A percentile compares a stretch with the other conserved stretches of the same genome.
phyloP scores from a whole-genome alignment of 2,113 vertebrate species.

The Amphiprion ocellaris region DNA sequence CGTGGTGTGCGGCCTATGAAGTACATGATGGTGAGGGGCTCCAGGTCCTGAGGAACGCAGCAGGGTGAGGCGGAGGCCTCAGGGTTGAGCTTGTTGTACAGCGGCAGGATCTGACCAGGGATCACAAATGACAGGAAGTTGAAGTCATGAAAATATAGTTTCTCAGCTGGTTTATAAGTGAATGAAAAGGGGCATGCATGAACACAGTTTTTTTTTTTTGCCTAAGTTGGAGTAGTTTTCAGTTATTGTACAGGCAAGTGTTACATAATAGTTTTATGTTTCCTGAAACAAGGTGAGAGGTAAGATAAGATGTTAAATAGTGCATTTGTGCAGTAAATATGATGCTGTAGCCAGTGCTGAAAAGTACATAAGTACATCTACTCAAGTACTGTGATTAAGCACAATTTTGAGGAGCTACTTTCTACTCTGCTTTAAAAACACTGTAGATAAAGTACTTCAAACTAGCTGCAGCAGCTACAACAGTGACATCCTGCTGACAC shows the following conservation, averaged over 20 bases:
- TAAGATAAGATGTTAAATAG: constrained; percentile 20
- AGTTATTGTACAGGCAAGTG: constrained; percentile 17
- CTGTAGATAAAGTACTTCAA: too few species aligned
- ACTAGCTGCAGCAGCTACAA: too few species aligned
- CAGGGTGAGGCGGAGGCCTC: constrained; percentile 86
- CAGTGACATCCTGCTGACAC: too few species aligned
- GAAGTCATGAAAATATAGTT: background rate
- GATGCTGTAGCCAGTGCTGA: background rate
- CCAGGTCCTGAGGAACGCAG: constrained; percentile 87
- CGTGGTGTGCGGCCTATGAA: constrained; percentile 85
- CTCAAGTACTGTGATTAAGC: too few species aligned
- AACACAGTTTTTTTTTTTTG: constrained; percentile 20
- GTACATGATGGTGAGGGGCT: constrained; percentile 88
- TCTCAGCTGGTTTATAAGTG: background rate
- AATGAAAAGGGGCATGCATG: constrained; percentile 3
- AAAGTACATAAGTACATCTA: too few species aligned
- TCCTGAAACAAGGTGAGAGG: background rate
- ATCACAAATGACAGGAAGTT: constrained; percentile 22
- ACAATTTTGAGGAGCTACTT: too few species aligned
- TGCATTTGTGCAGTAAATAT: constrained; percentile 5
- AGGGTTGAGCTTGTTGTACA: constrained; percentile 88
- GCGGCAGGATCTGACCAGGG: constrained; percentile 83
- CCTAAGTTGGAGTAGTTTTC: constrained; percentile 8
- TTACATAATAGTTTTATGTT: constrained; percentile 20
- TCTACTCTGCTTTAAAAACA: too few species aligned